Conservation (phyloP, 2,888 invertebrate species). For the Asteroscopus sphinx region DNA sequence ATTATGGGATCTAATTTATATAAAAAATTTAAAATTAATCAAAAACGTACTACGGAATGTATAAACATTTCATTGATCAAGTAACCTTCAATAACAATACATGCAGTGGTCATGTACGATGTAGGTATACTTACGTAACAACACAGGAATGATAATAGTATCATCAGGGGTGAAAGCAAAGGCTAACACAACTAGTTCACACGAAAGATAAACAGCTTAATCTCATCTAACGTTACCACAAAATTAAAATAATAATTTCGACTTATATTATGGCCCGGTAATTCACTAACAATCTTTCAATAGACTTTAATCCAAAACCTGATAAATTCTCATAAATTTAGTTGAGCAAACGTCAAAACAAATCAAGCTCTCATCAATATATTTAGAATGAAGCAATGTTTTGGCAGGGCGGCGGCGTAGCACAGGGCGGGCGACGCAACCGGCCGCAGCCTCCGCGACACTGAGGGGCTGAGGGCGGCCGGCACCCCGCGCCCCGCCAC, state of each 20-base stretch:
- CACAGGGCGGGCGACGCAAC: conserved; percentile 79
- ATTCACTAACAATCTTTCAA: conserved; percentile 22
- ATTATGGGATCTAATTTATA: neutral
- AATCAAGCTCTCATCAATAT: conserved; percentile 57
- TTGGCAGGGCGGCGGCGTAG: conserved; percentile 67
- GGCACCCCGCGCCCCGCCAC: conserved; percentile 60
- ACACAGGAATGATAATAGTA: conserved; percentile 43
- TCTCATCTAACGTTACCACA: conserved; percentile 64
- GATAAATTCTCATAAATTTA: conserved; percentile 29
- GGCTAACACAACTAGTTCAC: conserved; percentile 54
- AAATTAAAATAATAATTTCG: conserved; percentile 60
- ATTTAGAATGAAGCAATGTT: conserved; percentile 69
- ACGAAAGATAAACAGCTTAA: conserved; percentile 65
- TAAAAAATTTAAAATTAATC: conserved; percentile 10
- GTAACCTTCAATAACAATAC: conserved; percentile 23
- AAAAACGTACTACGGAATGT: conserved; percentile 10
- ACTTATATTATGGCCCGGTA: conserved; percentile 32
- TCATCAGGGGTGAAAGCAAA: conserved; percentile 39
- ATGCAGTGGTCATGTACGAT: conserved; percentile 13
- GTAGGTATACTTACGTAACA: conserved; percentile 68
- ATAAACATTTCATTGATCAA: conserved; percentile 21
- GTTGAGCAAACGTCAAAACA: conserved; percentile 51
- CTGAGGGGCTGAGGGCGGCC: conserved; percentile 74
- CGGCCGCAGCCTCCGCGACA: conserved; percentile 88
- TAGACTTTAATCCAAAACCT: conserved; percentile 18